Evolutionary conservation across 2,888 invertebrate genomes (phyloP).

Genomic region (Sclerodermus sp.): DNA sequence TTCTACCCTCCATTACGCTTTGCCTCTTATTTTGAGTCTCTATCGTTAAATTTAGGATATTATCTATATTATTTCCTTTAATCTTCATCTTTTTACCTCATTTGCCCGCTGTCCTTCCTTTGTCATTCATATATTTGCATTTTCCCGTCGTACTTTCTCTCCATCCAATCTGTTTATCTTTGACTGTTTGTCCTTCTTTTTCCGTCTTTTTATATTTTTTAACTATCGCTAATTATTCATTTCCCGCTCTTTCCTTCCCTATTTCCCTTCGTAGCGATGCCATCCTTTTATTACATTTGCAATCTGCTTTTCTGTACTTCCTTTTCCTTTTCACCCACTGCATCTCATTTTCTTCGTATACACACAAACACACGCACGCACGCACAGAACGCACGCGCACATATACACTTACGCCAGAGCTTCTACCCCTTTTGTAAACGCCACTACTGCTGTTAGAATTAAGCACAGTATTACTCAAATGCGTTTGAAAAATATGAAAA

Average conservation of each 20-base stretch:
- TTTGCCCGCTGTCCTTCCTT: neutral
- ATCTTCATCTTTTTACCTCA: no score
- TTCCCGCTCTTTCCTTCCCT: neutral
- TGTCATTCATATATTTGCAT: slow-evolving; percentile 10
- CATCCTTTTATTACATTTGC: neutral
- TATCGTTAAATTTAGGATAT: no score
- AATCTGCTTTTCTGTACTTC: neutral
- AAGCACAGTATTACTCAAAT: no score
- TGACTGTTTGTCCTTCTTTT: neutral
- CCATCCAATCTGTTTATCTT: neutral
- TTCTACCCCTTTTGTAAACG: neutral
- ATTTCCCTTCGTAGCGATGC: neutral
- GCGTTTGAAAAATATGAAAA: no score
- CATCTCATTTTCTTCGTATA: neutral
- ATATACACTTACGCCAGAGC: neutral
- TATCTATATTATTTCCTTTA: no score
- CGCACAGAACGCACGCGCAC: no score
- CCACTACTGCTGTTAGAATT: neutral
- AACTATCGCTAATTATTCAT: slow-evolving; percentile 2
- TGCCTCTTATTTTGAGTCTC: no score
- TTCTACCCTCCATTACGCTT: no score
- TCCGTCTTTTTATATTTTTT: neutral
- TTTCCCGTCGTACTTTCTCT: slow-evolving; percentile 14
- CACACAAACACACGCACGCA: no score
- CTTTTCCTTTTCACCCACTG: neutral